phyloP scores from a whole-genome alignment of 2,888 invertebrate species.

The Callinectes sapidus region DNA sequence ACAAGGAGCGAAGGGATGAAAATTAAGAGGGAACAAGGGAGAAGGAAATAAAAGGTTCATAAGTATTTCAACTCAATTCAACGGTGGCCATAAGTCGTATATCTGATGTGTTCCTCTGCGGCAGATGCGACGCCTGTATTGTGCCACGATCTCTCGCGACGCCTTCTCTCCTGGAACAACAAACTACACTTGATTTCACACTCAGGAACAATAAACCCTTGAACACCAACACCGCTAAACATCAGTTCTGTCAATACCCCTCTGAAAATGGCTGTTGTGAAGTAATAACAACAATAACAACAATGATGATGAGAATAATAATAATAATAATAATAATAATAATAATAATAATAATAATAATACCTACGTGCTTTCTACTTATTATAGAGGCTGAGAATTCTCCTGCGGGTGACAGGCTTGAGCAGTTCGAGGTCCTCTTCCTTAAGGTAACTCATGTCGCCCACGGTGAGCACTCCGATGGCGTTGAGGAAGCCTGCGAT shows the following conservation, averaged over 20 bases:
- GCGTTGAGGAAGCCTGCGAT: constrained; percentile 57
- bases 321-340: neutral
- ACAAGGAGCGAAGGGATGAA: neutral
- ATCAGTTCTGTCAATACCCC: no score
- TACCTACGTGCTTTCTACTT: neutral
- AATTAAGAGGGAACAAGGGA: neutral
- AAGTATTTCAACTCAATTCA: no score
- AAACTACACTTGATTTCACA: no score
- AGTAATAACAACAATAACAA: neutral
- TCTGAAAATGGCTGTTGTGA: neutral
- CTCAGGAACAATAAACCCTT: no score
- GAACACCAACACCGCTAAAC: no score
- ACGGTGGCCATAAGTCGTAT: no score
- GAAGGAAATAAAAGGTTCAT: neutral
- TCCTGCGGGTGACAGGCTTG: constrained; percentile 61
- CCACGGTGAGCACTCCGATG: constrained; percentile 59
- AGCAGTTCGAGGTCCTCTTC: constrained; percentile 65
- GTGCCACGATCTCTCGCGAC: no score
- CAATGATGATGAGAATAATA: neutral
- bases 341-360: neutral
- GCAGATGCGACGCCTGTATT: no score
- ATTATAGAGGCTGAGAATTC: constrained; percentile 52
- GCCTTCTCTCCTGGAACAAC: no score
- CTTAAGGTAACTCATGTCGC: constrained; percentile 49
- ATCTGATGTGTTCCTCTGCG: no score